Evolutionary conservation across 2,888 invertebrate genomes (phyloP).

Genomic region (Aspidiotus destructor): DNA sequence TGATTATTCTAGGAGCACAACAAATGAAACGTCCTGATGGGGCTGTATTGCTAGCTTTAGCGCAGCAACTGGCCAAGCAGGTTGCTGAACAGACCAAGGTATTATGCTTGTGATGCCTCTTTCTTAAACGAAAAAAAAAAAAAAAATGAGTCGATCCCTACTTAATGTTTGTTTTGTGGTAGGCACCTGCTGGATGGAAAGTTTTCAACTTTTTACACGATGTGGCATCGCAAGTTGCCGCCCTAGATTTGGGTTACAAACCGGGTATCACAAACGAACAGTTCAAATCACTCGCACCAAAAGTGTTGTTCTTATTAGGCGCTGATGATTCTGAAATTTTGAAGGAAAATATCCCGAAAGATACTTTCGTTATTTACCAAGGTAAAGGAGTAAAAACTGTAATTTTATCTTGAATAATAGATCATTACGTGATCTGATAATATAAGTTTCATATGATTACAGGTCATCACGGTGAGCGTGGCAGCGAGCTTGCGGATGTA

Average conservation of each 20-base stretch:
- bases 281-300: slow-evolving; percentile 52
- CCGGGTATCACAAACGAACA: slow-evolving; percentile 56
- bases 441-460: not conserved
- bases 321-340: slow-evolving; percentile 60
- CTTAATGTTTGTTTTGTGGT: not conserved
- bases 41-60: slow-evolving; percentile 61
- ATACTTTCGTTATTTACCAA: slow-evolving; percentile 24
- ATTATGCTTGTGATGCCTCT: not conserved
- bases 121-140: not conserved
- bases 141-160: not conserved
- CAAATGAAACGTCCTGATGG: slow-evolving; percentile 70
- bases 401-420: too few relatives aligned
- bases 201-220: slow-evolving; percentile 90
- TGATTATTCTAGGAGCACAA: slow-evolving; percentile 84
- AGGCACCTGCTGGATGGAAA: slow-evolving; percentile 51
- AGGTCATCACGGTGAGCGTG: slow-evolving; percentile 94
- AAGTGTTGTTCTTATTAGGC: slow-evolving; percentile 79
- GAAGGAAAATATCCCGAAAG: slow-evolving; percentile 16
- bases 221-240: slow-evolving; percentile 86
- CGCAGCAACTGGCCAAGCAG: slow-evolving; percentile 56
- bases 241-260: slow-evolving; percentile 87
- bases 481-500: slow-evolving; percentile 85
- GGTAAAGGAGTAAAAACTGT: not conserved
- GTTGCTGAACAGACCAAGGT: slow-evolving; percentile 19
- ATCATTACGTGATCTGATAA: not conserved